phyloP scores from a whole-genome alignment of 2,113 vertebrate species.

The Leucosticte australis region DNA sequence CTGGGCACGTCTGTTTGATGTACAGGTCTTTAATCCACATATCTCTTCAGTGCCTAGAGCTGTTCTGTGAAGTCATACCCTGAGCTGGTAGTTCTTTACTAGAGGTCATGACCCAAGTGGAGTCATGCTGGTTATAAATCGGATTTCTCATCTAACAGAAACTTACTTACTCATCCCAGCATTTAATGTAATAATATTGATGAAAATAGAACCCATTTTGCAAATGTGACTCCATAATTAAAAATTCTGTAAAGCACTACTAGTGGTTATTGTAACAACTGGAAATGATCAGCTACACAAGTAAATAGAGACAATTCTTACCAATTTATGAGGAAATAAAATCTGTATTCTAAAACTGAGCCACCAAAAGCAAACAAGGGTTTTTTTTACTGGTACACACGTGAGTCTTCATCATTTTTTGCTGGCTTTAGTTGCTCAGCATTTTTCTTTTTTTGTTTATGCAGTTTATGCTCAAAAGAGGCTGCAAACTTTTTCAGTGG shows the following conservation, averaged over 20 bases:
- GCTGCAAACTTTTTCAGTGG: background rate
- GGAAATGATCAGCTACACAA: background rate
- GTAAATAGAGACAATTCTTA: background rate
- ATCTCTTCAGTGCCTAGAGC: background rate
- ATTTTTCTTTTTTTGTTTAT: background rate
- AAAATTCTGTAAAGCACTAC: background rate
- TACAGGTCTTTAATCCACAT: background rate
- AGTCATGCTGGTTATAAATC: background rate
- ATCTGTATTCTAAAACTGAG: background rate
- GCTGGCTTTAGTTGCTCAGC: background rate
- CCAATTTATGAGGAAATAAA: background rate
- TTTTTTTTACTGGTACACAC: background rate
- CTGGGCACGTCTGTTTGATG: background rate
- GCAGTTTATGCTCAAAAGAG: background rate
- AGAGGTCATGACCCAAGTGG: background rate
- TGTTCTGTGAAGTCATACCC: background rate
- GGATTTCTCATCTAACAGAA: background rate
- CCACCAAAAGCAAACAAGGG: background rate
- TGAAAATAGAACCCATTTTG: background rate
- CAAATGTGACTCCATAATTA: background rate
- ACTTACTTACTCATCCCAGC: background rate
- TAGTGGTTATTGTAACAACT: background rate
- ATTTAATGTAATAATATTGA: background rate
- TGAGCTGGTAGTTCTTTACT: background rate
- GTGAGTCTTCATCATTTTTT: background rate